phyloP scores from a whole-genome alignment of 2,797 vertebrate species.

The Falco naumanni region DNA sequence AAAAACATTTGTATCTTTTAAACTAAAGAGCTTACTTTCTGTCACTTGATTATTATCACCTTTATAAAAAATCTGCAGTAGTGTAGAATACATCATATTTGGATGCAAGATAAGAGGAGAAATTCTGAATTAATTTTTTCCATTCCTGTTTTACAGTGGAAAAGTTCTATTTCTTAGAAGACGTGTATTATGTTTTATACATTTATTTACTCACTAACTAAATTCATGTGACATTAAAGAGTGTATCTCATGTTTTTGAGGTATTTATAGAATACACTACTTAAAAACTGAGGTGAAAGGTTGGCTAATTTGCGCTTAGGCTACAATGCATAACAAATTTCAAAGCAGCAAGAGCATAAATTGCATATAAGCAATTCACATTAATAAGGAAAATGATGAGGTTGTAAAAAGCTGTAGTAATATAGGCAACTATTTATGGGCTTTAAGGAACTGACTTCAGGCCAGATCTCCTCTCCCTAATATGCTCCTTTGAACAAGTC shows the following conservation, averaged over 20 bases:
- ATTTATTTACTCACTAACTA: background rate
- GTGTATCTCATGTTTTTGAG: background rate
- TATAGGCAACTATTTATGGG: background rate
- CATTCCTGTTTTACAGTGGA: background rate
- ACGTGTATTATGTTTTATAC: background rate
- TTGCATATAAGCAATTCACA: background rate
- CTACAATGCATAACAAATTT: background rate
- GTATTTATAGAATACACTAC: background rate
- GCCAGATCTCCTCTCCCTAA: background rate
- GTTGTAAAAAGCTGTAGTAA: background rate
- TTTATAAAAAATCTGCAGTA: background rate
- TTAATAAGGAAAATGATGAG: background rate
- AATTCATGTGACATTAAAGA: background rate
- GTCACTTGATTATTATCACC: background rate
- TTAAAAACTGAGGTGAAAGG: background rate
- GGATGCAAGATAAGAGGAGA: background rate
- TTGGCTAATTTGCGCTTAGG: background rate
- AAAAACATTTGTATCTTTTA: background rate
- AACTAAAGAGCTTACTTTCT: background rate
- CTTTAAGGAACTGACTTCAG: background rate
- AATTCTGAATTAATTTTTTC: background rate
- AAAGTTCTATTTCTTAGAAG: background rate
- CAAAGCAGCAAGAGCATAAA: background rate
- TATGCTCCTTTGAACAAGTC: background rate
- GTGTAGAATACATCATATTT: background rate